Evolutionary conservation across 2,888 invertebrate genomes (phyloP).

Genomic region (Eristalis pertinax): DNA sequence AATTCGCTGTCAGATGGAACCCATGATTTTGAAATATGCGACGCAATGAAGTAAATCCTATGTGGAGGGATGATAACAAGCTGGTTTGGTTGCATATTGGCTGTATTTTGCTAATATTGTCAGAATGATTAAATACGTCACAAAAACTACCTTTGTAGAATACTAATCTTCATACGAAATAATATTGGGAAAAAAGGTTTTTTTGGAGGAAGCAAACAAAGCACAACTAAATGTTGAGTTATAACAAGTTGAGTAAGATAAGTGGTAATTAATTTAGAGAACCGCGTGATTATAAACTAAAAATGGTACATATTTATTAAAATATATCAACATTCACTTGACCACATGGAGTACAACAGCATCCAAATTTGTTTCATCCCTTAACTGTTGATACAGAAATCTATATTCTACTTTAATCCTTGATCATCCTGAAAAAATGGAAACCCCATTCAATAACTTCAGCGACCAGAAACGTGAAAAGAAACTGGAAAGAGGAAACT

Average conservation of each 20-base stretch:
- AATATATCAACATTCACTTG: too few species aligned
- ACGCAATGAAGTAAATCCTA: slow-evolving; percentile 28
- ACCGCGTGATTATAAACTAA: too few species aligned
- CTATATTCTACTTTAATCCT: neutral
- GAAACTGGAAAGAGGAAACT: slow-evolving; percentile 18
- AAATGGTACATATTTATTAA: neutral
- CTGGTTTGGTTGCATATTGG: slow-evolving; percentile 24
- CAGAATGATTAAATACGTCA: slow-evolving; percentile 61
- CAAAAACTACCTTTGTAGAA: neutral
- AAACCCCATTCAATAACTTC: neutral
- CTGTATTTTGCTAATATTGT: neutral
- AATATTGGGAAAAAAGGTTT: neutral
- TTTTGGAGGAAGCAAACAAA: too few species aligned
- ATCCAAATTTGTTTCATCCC: too few species aligned
- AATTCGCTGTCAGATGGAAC: slow-evolving; percentile 74
- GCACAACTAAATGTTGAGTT: too few species aligned
- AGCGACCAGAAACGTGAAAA: slow-evolving; percentile 16
- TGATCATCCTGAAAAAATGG: neutral
- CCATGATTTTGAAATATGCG: slow-evolving; percentile 73
- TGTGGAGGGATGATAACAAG: slow-evolving; percentile 14
- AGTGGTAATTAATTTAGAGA: too few species aligned
- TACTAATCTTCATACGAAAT: neutral
- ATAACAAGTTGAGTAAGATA: too few species aligned
- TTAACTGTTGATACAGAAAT: neutral
- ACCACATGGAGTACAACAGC: too few species aligned